Base-by-base conservation (phyloP, 2,888 invertebrate genomes). In the Oligia latruncula region DNA sequence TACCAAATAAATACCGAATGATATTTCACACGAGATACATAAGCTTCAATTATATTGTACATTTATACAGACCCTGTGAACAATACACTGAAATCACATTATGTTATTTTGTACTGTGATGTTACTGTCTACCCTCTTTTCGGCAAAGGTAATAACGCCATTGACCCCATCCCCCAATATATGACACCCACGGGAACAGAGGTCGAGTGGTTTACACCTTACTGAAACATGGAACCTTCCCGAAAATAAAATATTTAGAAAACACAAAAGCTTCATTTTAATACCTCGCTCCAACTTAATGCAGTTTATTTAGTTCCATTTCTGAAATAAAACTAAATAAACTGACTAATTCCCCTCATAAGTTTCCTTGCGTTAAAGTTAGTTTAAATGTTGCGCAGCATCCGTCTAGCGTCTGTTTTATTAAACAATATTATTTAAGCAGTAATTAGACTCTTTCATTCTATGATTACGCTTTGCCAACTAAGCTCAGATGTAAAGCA, bases 311-410 rank as follows among this genome's bases (percentile, higher is more conserved):
- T 71, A 29, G 46, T 60, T 74, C 40, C 11, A 64, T 84, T 83
- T 81, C 60, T 62, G 64, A 46, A 83, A 84, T 73, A 85, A 85
- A 84, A 84, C 65, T 40, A 71, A 84, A 85, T 85, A 74, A 85
- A 71, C 83, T 64, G 49, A 85, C 73, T 77, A 67, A 84, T 84
- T 84, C 55, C 55, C 74, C 71, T 80, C 82, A 74, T 84, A 83
- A 80, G 71, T 80, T 84, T 79, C 13, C 66, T 71, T 66, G 70
- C 62, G 35, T 64, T 80, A 52, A 80, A 85, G n/a, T 81, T 72
- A 43, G 68, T 81, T 80, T 83, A 71, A 84, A 65, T 85, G 60
- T 62, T 49, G 68, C 43, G 64, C 52, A 75, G 81, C 49, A 64
- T 72, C 74, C 46, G 17, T 70, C 68, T 68, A 68, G 75, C 35